A percentile compares a stretch with the other conserved stretches of the same genome.
phyloP scores from a whole-genome alignment of 2,113 vertebrate species.

The Halichoeres trimaculatus region DNA sequence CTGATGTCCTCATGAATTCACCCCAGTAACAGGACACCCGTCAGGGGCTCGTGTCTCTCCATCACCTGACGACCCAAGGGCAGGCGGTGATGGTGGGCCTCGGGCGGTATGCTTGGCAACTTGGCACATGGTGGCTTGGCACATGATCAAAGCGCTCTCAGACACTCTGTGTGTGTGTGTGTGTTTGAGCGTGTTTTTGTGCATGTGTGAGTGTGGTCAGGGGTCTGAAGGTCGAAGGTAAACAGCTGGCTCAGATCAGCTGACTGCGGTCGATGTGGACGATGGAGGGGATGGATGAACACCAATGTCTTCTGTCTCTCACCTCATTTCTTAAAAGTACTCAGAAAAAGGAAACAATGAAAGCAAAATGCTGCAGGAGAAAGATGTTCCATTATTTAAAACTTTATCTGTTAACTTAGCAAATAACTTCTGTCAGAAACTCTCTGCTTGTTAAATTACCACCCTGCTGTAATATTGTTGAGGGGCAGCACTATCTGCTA shows the following conservation, averaged over 20 bases:
- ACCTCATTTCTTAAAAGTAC: too few relatives aligned
- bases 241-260: constrained; percentile 53
- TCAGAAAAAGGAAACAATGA: background rate
- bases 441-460: too few relatives aligned
- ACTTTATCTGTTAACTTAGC: background rate
- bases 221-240: constrained; percentile 60
- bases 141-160: constrained; percentile 42
- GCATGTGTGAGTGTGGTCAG: background rate
- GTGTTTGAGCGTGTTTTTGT: background rate
- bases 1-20: constrained; percentile 35
- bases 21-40: constrained; percentile 50
- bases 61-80: constrained; percentile 45
- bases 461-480: too few relatives aligned
- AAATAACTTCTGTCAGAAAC: background rate
- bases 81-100: constrained; percentile 36
- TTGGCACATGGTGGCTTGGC: constrained; percentile 50
- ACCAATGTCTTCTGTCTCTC: too few relatives aligned
- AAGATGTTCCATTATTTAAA: background rate
- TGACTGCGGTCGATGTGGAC: constrained; percentile 30
- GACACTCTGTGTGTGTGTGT: background rate
- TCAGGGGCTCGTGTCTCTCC: constrained; percentile 37
- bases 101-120: constrained; percentile 49
- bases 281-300: background rate
- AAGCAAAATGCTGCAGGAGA: background rate
- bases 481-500: too few relatives aligned